Conservation (phyloP, 2,888 invertebrate species). For the Achlya flavicornis region DNA sequence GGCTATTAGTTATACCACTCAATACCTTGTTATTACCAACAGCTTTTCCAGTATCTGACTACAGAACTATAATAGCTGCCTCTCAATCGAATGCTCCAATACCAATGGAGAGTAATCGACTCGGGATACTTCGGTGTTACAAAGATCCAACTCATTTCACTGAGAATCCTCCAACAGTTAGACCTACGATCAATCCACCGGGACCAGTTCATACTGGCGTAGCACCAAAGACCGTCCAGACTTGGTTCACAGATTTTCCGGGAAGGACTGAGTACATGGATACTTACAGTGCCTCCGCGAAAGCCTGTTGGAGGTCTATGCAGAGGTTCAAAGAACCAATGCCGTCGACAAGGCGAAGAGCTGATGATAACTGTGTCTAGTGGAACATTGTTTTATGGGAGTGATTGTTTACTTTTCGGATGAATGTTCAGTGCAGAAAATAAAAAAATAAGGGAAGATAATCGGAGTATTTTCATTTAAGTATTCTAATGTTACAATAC, state of each 20-base stretch:
- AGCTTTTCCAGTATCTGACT: conserved; percentile 81
- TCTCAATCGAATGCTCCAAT: conserved; percentile 84
- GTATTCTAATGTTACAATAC: background rate
- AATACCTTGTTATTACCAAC: conserved; percentile 19
- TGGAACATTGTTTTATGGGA: conserved; percentile 9
- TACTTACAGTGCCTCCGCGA: conserved; percentile 83
- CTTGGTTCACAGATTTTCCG: conserved; percentile 82
- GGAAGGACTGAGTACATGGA: conserved; percentile 86
- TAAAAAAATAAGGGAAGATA: conserved; percentile 61
- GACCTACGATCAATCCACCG: conserved; percentile 83
- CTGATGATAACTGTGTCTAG: conserved; percentile 81
- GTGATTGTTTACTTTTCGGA: background rate
- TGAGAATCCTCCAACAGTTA: conserved; percentile 75
- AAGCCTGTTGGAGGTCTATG: conserved; percentile 83
- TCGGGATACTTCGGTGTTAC: conserved; percentile 84
- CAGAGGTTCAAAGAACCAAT: conserved; percentile 86
- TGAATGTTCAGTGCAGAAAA: conserved; percentile 23
- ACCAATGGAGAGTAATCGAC: conserved; percentile 81
- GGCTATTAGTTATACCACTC: background rate
- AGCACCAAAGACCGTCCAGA: conserved; percentile 74
- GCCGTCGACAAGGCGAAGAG: conserved; percentile 84
- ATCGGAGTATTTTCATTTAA: conserved; percentile 25
- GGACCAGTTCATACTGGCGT: conserved; percentile 64
- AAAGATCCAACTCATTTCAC: conserved; percentile 85
- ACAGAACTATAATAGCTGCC: conserved; percentile 83